Percentiles rank a stretch among this genome's conserved stretches.
These are phyloP conservation scores for Pterophyllum scalare DNA, from an alignment of 2,113 vertebrate genomes.

Conservation along the genomic window DNA sequence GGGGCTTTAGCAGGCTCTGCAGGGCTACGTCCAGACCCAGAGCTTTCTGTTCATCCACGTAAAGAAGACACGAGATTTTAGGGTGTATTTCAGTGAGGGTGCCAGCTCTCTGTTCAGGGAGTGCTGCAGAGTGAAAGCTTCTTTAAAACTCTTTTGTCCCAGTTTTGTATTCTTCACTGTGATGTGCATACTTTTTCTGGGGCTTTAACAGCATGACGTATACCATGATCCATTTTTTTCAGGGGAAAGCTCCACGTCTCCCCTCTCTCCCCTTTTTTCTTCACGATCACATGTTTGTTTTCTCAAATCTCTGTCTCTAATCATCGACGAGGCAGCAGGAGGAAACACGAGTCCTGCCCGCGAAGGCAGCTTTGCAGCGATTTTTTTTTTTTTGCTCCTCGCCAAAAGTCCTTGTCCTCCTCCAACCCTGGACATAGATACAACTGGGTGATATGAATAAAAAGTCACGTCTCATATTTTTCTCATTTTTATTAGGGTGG, in stretches of 20 bases:
- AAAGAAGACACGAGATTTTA: background rate
- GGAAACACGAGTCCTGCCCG: background rate
- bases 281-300: background rate
- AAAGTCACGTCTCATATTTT: background rate
- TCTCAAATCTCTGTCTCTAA: background rate
- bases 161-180: background rate
- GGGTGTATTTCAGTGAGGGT: background rate
- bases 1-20: background rate
- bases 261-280: rapidly evolving
- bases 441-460: rapidly evolving
- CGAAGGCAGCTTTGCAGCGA: background rate
- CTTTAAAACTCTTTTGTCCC: background rate
- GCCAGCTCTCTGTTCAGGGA: background rate
- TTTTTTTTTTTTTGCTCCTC: too few species aligned
- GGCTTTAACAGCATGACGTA: background rate
- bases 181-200: background rate
- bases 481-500: background rate
- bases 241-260: background rate
- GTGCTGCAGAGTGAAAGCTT: background rate
- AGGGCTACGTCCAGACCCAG: rapidly evolving
- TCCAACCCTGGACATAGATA: background rate
- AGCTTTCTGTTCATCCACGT: background rate
- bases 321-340: background rate
- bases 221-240: background rate
- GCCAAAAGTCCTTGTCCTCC: background rate